Evolutionary conservation across 2,113 vertebrate species (phyloP).

Genomic region (Phoenicopterus ruber): DNA sequence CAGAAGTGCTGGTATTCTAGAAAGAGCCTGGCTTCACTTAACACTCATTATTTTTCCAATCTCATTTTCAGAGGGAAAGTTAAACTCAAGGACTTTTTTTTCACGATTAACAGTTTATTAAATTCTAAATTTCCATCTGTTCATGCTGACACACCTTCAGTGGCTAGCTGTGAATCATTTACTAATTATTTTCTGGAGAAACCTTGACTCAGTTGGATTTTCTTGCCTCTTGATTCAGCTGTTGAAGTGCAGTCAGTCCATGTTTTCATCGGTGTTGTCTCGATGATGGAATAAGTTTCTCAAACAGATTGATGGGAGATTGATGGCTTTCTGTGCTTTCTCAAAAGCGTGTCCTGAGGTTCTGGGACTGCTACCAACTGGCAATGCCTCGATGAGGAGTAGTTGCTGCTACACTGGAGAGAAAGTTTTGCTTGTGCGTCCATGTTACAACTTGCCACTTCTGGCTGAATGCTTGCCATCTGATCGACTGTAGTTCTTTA

Average conservation of each 20-base stretch:
- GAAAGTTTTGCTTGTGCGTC: background rate
- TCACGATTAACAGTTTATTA: background rate
- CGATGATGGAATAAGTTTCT: background rate
- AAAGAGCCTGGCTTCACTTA: background rate
- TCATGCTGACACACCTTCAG: conserved; percentile 9
- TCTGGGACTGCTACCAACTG: background rate
- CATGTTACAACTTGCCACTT: background rate
- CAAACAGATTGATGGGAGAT: background rate
- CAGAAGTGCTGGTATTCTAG: background rate
- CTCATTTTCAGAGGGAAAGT: conserved; percentile 25
- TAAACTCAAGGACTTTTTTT: conserved; percentile 11
- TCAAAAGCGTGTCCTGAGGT: background rate
- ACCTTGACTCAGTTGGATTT: background rate
- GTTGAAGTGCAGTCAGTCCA: background rate
- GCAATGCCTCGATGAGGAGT: background rate
- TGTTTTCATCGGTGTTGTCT: background rate
- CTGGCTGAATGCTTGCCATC: background rate
- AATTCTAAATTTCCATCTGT: conserved; percentile 42
- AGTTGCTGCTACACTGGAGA: background rate
- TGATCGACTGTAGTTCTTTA: background rate
- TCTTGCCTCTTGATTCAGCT: background rate
- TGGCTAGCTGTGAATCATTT: conserved; percentile 15
- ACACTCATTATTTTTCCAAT: background rate
- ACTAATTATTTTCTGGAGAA: conserved; percentile 39
- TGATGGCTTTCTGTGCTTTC: background rate